Conservation (phyloP, 1,140 invertebrate species). For the Formica selysi region DNA sequence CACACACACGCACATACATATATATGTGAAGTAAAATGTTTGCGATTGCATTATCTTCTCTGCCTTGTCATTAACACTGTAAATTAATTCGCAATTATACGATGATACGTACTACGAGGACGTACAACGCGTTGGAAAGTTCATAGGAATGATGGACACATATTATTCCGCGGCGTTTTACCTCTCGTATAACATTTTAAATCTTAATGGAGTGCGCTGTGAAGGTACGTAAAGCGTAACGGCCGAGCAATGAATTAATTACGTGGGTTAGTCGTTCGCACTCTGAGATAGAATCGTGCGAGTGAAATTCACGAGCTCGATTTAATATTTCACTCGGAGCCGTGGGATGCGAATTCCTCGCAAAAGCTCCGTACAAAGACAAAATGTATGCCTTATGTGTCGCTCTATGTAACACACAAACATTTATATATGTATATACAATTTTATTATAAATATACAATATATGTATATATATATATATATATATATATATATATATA, state of each 20-base stretch:
- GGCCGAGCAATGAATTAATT: conserved; percentile 61
- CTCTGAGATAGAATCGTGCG: conserved; percentile 36
- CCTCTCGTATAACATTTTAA: conserved; percentile 33
- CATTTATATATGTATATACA: no score
- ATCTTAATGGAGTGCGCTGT: conserved; percentile 29
- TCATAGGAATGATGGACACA: conserved; percentile 8
- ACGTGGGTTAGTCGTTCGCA: conserved; percentile 37
- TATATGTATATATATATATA: no score
- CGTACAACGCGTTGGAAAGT: conserved; percentile 13
- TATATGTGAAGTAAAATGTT: neutral
- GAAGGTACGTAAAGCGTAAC: conserved; percentile 49
- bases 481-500: no score
- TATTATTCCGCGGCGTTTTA: conserved; percentile 41
- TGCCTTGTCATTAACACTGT: neutral
- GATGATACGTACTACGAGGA: neutral
- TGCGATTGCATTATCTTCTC: neutral
- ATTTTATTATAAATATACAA: no score
- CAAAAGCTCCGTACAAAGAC: conserved; percentile 13
- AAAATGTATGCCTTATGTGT: conserved; percentile 28
- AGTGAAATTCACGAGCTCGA: conserved; percentile 38
- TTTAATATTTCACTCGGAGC: conserved; percentile 66
- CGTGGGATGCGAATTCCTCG: conserved; percentile 44
- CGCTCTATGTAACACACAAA: conserved; percentile 25
- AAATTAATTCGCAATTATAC: conserved; percentile 1
- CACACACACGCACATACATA: neutral